Evolutionary conservation across 2,888 invertebrate genomes (phyloP), one percentile per base, ranked within the genome.

Genomic region (Chalcis sispes): DNA sequence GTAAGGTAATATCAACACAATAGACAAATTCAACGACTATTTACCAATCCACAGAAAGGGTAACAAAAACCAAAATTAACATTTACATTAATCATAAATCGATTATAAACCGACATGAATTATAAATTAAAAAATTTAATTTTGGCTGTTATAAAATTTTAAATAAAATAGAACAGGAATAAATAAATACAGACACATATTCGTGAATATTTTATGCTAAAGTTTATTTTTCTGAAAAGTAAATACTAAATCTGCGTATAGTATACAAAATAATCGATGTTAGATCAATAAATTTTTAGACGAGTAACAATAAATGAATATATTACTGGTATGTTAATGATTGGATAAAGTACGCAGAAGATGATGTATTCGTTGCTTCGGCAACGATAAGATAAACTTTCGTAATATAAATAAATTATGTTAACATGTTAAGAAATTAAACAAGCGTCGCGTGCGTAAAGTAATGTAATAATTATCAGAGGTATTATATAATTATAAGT

Each of bases 181-280:
- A 54, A 65, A 48, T 56, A 72, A 56, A 46, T 27, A 61, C 32
- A 0, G 52, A 52, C 13, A 27, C 32, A 48, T 25, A 7, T 56
- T 36, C n/a, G 25, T 70, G 36, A 66, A 62, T 62, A 72, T 81
- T 82, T 82, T 80, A 81, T 81, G 78, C 81, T 81, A 81, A 80
- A 81, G 79, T 83, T 83, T 82, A 82, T 82, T 83, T 79, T 79
- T 83, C 81, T 80, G 81, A 78, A 81, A 82, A 81, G 80, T 82
- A 83, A 83, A 80, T 81, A 80, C 74, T 75, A 80, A 42, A 79
- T 81, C 78, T 67, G 77, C 79, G 77, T 79, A 74, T 72, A 79
- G 77, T 82, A 81, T 82, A 81, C 82, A 82, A 82, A 83, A 83
- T 80, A 82, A 82, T 81, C 80, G 79, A 80, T 79, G 72, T 82